Evolutionary conservation across 2,797 vertebrate genomes (phyloP), one percentile per base, ranked within the genome.

Genomic region (Rallus crepitans): DNA sequence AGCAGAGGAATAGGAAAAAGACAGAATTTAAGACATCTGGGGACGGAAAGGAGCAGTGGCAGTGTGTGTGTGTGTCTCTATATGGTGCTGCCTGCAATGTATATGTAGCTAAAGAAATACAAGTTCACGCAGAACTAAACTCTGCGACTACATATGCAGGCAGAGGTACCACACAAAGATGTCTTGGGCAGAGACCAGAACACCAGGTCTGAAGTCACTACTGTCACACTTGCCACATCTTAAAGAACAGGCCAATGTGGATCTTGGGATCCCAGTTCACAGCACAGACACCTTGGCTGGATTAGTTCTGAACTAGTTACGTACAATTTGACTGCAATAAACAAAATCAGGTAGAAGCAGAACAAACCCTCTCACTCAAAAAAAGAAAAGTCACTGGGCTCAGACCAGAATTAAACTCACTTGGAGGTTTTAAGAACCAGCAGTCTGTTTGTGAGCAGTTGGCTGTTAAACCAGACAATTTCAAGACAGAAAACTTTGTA

Each of bases 201-300:
- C 7, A 2, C 0, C 4, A 60, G 47, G n/a, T 23, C 4, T 72
- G 28, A 82, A 50, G 42, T 48, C 56, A 24, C 20, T 55, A 31
- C n/a, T 81, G 64, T 25, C 69, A 65, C 0, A 1, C 78, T 71
- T 71, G 47, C 60, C 24, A 42, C 0, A 3, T 14, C 12, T 53
- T 57, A 55, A 39, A 1, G 30, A 70, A 52, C 31, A 64, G 20
- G 72, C 6, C 17, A 30, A 5, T 0, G 0, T 4, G 48, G 60
- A 52, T 56, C 31, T 55, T 30, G 3, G n/a, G 15, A 70, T 48
- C 35, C 21, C 35, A 56, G n/a, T 65, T 57, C 33, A 50, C 31
- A 80, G 40, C 73, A 70, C 21, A 72, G 17, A 68, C 17, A n/a
- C 13, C 25, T 18, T 25, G 59, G 63, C 31, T 53, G 12, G 28